Evolutionary conservation across 2,888 invertebrate genomes (phyloP).

Genomic region (Oasisia sp.): DNA sequence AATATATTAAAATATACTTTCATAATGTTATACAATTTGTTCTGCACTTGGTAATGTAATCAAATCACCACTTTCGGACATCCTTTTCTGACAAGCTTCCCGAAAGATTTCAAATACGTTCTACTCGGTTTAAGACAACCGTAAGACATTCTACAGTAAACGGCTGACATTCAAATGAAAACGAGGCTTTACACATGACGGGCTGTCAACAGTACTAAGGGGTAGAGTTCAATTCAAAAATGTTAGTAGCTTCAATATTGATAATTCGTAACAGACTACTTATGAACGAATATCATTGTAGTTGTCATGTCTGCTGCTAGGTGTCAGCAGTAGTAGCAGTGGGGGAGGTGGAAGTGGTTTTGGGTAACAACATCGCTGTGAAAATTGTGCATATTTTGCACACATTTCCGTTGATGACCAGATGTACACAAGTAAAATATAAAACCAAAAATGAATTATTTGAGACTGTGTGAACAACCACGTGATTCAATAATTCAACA

Average conservation of each 20-base stretch:
- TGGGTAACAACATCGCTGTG: not conserved
- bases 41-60: too few species aligned
- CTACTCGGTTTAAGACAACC: not conserved
- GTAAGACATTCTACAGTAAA: not conserved
- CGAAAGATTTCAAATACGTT: constrained; percentile 17
- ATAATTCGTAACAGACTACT: not conserved
- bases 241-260: constrained; percentile 13
- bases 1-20: too few species aligned
- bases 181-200: not conserved
- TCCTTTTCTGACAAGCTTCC: not conserved
- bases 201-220: not conserved
- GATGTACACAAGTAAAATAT: not conserved
- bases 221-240: not conserved
- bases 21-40: not conserved
- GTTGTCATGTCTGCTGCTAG: not conserved
- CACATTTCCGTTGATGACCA: not conserved
- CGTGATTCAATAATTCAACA: not conserved
- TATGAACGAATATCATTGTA: not conserved
- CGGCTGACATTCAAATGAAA: not conserved
- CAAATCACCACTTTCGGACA: not conserved
- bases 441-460: not conserved
- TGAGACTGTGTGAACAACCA: not conserved
- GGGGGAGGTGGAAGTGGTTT: not conserved
- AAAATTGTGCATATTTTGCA: not conserved
- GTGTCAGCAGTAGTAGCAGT: not conserved